These are phyloP conservation scores for Ataeniobius toweri DNA, from an alignment of 2,797 vertebrate species.

Conservation along the genomic window DNA sequence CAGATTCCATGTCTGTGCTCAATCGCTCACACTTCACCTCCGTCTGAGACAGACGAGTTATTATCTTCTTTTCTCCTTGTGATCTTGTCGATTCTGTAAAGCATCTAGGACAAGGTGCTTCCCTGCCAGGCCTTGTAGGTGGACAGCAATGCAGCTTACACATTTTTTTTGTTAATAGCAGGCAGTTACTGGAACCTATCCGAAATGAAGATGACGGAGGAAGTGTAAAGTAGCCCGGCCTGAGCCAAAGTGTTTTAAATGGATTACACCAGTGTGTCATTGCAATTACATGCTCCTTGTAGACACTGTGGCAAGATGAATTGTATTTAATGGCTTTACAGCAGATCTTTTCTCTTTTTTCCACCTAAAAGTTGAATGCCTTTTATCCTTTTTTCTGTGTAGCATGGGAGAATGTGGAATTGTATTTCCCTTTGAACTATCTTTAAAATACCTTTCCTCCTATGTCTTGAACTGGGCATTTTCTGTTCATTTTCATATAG, in stretches of 20 bases:
- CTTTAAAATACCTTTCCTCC: conserved; percentile 54
- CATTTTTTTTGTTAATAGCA: conserved; percentile 65
- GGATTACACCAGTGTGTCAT: conserved; percentile 83
- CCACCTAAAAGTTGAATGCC: conserved; percentile 52
- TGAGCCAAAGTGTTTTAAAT: conserved; percentile 81
- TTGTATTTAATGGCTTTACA: conserved; percentile 74
- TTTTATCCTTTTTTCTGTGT: conserved; percentile 28
- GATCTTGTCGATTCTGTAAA: conserved; percentile 61
- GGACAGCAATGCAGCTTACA: conserved; percentile 65
- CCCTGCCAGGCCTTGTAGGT: conserved; percentile 62
- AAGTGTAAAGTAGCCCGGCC: conserved; percentile 67
- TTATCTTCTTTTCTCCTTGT: conserved; percentile 47
- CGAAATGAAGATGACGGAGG: conserved; percentile 63
- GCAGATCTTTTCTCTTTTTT: conserved; percentile 65
- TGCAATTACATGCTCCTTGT: conserved; percentile 78
- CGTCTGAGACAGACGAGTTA: conserved; percentile 59
- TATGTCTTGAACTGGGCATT: conserved; percentile 39
- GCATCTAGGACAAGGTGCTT: conserved; percentile 56
- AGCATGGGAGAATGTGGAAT: conserved; percentile 57
- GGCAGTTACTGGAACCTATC: conserved; percentile 64
- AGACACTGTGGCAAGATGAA: conserved; percentile 75
- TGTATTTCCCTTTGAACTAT: conserved; percentile 64
- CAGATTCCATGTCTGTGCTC: conserved; percentile 73
- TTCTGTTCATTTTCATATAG: conserved; percentile 39
- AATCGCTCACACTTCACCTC: conserved; percentile 64